Conservation (phyloP, 2,888 invertebrate genomes). For the Orthosia gracilis region DNA sequence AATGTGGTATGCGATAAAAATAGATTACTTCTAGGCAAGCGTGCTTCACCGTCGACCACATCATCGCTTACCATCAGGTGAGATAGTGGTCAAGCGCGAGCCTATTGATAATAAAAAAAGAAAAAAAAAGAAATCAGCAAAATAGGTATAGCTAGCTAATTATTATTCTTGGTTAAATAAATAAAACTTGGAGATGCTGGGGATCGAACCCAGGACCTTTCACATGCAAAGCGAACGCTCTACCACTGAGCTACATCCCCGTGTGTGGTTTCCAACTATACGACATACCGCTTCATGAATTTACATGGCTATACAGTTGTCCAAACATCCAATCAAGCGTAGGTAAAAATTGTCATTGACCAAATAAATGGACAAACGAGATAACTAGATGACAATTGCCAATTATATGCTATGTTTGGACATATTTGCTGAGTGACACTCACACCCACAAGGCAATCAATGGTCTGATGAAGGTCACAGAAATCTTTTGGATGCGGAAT, state of each 20-base stretch:
- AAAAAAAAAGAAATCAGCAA: too few species aligned
- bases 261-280: neutral
- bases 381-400: neutral
- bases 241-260: conserved; percentile 98
- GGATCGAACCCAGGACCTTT: conserved; percentile 99
- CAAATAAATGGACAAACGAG: neutral
- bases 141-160: neutral
- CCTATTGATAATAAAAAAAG: too few species aligned
- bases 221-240: conserved; percentile 99
- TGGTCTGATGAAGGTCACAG: too few species aligned
- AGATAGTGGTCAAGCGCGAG: too few species aligned
- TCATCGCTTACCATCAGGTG: too few species aligned
- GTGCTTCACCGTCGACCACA: too few species aligned
- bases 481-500: too few species aligned
- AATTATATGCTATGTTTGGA: neutral
- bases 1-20: too few species aligned
- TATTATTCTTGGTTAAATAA: neutral
- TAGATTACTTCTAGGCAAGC: too few species aligned
- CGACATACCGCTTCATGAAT: neutral
- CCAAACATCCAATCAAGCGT: neutral
- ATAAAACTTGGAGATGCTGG: conserved; percentile 88
- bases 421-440: too few species aligned
- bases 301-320: neutral
- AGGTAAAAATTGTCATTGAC: neutral
- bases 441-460: too few species aligned